A percentile compares a stretch with the other conserved stretches of the same genome.
Evolutionary conservation across 2,797 vertebrate species (phyloP).

Genomic region (Kryptopterus vitreolus): DNA sequence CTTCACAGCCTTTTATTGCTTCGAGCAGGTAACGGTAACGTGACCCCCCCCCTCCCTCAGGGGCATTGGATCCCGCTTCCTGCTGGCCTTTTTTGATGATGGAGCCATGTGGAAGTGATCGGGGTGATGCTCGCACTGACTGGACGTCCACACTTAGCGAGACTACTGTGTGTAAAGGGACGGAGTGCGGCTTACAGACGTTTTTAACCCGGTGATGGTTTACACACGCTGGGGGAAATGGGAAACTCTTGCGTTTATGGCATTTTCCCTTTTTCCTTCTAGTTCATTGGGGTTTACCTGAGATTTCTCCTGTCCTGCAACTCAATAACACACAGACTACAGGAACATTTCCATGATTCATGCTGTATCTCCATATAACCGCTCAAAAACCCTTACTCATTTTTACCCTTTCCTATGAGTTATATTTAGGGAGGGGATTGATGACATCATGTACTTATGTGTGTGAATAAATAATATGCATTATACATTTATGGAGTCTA

Average conservation of each 20-base stretch:
- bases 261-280: neutral
- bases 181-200: neutral
- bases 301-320: neutral
- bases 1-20: conserved; percentile 23
- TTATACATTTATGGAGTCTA: neutral
- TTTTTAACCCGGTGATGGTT: neutral
- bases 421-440: too few species aligned
- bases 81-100: conserved; percentile 32
- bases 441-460: neutral
- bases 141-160: conserved; percentile 32
- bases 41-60: too few species aligned
- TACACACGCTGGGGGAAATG: neutral
- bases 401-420: neutral
- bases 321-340: neutral
- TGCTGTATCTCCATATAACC: neutral
- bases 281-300: neutral
- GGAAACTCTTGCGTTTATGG: neutral
- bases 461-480: neutral
- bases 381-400: neutral
- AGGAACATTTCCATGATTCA: neutral
- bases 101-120: conserved; percentile 55
- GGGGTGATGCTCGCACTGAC: conserved; percentile 28
- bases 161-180: conserved; percentile 41
- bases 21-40: conserved; percentile 23
- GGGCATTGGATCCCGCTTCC: conserved; percentile 16